phyloP scores from a whole-genome alignment of 2,113 vertebrate species.

The Anseranas semipalmata region DNA sequence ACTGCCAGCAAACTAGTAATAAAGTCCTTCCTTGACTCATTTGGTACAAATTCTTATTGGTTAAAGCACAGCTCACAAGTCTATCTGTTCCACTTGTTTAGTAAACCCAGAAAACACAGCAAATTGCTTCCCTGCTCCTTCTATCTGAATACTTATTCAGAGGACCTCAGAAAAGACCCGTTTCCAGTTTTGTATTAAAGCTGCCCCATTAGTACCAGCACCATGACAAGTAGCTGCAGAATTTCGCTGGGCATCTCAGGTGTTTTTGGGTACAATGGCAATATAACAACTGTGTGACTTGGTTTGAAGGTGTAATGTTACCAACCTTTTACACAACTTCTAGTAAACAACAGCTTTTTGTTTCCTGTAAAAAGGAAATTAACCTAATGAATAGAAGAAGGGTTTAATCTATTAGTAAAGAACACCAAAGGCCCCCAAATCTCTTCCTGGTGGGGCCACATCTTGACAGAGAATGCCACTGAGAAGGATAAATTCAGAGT shows the following conservation, averaged over 20 bases:
- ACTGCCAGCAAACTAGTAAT: constrained; percentile 52
- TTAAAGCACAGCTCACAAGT: constrained; percentile 12
- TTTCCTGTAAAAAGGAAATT: background rate
- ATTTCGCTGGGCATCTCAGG: background rate
- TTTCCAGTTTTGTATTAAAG: background rate
- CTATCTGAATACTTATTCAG: background rate
- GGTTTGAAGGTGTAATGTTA: background rate
- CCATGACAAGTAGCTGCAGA: background rate
- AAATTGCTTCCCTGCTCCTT: background rate
- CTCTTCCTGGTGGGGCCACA: accelerated
- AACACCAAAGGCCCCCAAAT: background rate
- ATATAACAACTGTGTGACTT: background rate
- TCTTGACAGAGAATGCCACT: background rate
- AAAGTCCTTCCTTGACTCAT: constrained; percentile 41
- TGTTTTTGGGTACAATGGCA: background rate
- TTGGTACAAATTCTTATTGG: constrained; percentile 36
- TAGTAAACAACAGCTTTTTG: background rate
- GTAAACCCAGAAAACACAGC: background rate
- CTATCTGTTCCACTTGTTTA: constrained; percentile 24
- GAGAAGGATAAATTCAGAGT: background rate
- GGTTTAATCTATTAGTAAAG: background rate
- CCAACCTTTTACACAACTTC: background rate
- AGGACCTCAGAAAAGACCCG: background rate
- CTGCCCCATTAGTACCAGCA: background rate
- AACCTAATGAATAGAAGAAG: background rate